A percentile compares a stretch with the other conserved stretches of the same genome.
phyloP scores from a whole-genome alignment of 2,113 vertebrate genomes.

The Pleuronectes platessa region DNA sequence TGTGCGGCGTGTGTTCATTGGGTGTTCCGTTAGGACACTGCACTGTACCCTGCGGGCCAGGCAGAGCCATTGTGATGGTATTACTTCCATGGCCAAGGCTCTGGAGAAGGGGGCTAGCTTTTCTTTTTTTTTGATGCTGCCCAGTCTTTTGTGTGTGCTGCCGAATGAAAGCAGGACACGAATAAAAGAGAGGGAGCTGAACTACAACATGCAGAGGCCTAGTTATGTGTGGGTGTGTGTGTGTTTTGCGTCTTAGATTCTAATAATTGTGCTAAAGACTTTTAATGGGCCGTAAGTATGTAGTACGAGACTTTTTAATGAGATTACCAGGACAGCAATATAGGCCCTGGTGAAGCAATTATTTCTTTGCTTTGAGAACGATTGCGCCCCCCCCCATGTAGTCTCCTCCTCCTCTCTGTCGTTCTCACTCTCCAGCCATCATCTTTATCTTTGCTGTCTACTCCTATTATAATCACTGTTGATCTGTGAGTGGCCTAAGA shows the following conservation, averaged over 20 bases:
- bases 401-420: slow-evolving; percentile 66
- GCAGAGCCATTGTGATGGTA: slow-evolving; percentile 76
- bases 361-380: slow-evolving; percentile 73
- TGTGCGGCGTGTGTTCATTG: slow-evolving; percentile 65
- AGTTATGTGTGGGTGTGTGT: slow-evolving; percentile 11
- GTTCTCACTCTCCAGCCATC: slow-evolving; percentile 63
- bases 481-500: slow-evolving; percentile 74
- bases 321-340: slow-evolving; percentile 76
- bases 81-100: slow-evolving; percentile 78
- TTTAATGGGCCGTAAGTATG: slow-evolving; percentile 76
- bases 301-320: slow-evolving; percentile 79
- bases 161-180: slow-evolving; percentile 44
- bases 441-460: slow-evolving; percentile 73
- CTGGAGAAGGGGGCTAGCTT: slow-evolving; percentile 57
- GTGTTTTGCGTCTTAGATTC: slow-evolving; percentile 56
- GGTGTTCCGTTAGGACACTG: slow-evolving; percentile 64
- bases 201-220: slow-evolving; percentile 43
- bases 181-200: slow-evolving; percentile 37
- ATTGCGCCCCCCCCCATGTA: slow-evolving; percentile 60
- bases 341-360: slow-evolving; percentile 72
- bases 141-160: slow-evolving; percentile 48
- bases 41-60: slow-evolving; percentile 65
- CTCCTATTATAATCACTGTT: slow-evolving; percentile 76
- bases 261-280: slow-evolving; percentile 76
- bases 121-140: slow-evolving; percentile 30